Base-by-base conservation (phyloP, 2,113 vertebrate species). In the Caloenas nicobarica region DNA sequence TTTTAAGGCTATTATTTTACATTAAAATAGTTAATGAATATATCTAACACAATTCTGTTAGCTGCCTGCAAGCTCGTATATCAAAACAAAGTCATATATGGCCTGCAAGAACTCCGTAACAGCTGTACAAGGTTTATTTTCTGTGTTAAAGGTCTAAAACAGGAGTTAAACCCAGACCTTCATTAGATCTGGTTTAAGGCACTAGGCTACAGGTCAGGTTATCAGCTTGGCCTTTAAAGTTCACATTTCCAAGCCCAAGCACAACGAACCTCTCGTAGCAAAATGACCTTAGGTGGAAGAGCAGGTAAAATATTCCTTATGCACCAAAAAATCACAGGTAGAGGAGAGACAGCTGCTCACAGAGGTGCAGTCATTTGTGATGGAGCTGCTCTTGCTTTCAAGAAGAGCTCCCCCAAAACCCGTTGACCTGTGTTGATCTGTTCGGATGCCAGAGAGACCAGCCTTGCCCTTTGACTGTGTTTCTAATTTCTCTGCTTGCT, bases 401-500 rank as follows among this genome's bases (percentile, higher is more conserved):
- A 71, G 51, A 23, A 34, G 44, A 53, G 50, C 28, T 84, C 31
- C 25, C 10, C 73, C 65, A 42, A 40, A 72, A 22, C 23, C 28
- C 44, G 24, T 3, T 53, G 76, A 50, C 21, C 29, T 11, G 0
- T 3, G 7, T 10, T 56, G 56, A 14, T 54, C 40, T 5, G 0
- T 13, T 10, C 10, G 64, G 68, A 8, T 2, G 2, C 38, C 73
- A 87, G 44, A 76, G n/a, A 50, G 24, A 68, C 26, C 8, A 1
- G 33, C 40, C 44, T 95, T 95, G 69, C 16, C 57, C 60, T 96
- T 87, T 84, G 79, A 79, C 58, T 74, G 26, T 22, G 40, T 76
- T 87, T 84, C 82, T 56, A 76, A 74, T 81, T 84, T 40, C 18
- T 90, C 56, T 62, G 31, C 33, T 88, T 79, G 40, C 18, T 78